Evolutionary conservation across 2,797 vertebrate species (phyloP), one percentile per base, ranked within the genome.

Genomic region (Paguma larvata): DNA sequence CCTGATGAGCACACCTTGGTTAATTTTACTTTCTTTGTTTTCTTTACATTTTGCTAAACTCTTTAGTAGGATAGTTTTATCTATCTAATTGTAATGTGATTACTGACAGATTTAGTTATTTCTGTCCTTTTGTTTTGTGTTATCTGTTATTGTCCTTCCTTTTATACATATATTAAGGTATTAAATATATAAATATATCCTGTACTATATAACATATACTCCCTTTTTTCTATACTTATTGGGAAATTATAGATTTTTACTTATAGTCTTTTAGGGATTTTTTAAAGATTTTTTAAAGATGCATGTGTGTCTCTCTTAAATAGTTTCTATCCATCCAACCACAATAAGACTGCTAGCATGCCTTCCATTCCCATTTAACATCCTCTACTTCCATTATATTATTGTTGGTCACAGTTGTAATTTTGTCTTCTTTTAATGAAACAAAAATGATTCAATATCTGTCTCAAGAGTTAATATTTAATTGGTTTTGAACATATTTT

Each of bases 101-200:
- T 92, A 88, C 25, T 88, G 63, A 70, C 19, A 94, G 16, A 93
- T 68, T 70, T 92, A 34, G 27, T 67, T 73, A 87, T 56, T 87
- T 30, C n/a, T 78, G 6, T 4, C 8, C 68, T 70, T 82, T 92
- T 92, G 88, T 59, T 87, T 88, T 32, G 9, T 80, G 15, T 62
- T 67, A 15, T 44, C 9, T 85, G 2, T 51, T 78, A 78, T 70
- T 2, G 34, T 48, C 16, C 34, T 82, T 59, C 53, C 46, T 51
- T 70, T 53, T 68, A 25, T 5, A 34, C 11, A 70, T n/a, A 44
- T 21, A 46, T 87, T 51, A 51, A 59, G 73, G 16, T 38, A 68
- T 38, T 59, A 48, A 25, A 56, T 32, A 53, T 4, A 41, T 32
- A 56, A 19, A 44, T 44, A n/a, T n/a, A 23, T 73, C 16, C 68